phyloP scores from a whole-genome alignment of 1,140 invertebrate species.

The Bombus huntii region DNA sequence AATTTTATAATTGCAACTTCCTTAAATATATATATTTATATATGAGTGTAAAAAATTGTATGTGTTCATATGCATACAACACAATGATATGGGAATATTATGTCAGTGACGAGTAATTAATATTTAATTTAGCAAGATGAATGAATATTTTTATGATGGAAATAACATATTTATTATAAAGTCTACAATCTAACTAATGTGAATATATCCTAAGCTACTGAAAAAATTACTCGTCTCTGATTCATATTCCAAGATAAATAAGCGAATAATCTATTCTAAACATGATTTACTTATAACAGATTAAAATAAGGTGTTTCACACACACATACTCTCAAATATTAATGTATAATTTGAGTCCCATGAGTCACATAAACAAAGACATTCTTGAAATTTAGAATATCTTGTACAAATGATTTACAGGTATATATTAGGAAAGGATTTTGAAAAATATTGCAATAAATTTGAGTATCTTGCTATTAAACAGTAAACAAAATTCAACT shows the following conservation, averaged over 20 bases:
- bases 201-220: not conserved
- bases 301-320: constrained; percentile 26
- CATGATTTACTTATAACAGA: constrained; percentile 39
- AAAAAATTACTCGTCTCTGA: constrained; percentile 42
- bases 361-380: constrained; percentile 37
- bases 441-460: constrained; percentile 37
- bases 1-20: constrained; percentile 39
- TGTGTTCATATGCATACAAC: constrained; percentile 45
- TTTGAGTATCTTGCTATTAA: constrained; percentile 19
- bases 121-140: constrained; percentile 7
- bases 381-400: constrained; percentile 34
- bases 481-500: constrained; percentile 4
- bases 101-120: constrained; percentile 47
- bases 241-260: constrained; percentile 53
- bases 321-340: constrained; percentile 26
- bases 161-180: not conserved
- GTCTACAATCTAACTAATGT: not conserved
- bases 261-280: constrained; percentile 51
- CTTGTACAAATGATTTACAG: constrained; percentile 23
- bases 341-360: constrained; percentile 48
- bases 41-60: constrained; percentile 49
- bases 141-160: not conserved
- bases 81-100: constrained; percentile 38
- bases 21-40: constrained; percentile 56
- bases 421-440: constrained; percentile 22